Base-by-base conservation (phyloP, 2,888 invertebrate genomes). In the Andrena hattorfiana region DNA sequence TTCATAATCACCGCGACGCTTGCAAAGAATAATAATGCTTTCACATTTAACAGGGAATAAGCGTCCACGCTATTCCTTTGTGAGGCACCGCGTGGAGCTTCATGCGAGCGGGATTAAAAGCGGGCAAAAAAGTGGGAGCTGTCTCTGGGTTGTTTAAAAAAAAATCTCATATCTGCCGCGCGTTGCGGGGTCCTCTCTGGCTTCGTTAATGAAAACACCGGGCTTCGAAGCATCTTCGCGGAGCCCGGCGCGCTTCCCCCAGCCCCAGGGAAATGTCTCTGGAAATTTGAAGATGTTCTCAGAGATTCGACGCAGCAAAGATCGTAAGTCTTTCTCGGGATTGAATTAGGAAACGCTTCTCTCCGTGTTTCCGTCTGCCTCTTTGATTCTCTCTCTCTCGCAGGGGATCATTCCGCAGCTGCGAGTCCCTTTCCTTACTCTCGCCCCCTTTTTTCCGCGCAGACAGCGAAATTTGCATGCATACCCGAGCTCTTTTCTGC, bases 381-480 rank as follows among this genome's bases (percentile, higher is more conserved):
- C 69, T 30, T 35, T n/a, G 69, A 54, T 26, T 68, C 66, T n/a
- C 30, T 54, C 28, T 48, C 30, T 49, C 48, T 49, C 28, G 32
- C 64, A 0, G 16, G 16, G n/a, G 48, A 48, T 64, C 28, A 26
- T 48, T 66, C 48, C 48, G 48, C 66, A 42, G 28, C 48, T 26
- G 23, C 28, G 66, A 28, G 28, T 67, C 63, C 2, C 54, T 30
- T 32, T 75, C 56, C 56, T 59, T 63, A n/a, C 28, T 28, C 35
- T 32, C 23, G 28, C 69, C 20, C 48, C 23, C 30, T 56, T 68
- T 62, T 49, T 30, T 32, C 63, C 28, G 10, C 8, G 30, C 51
- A 16, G 59, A 35, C 77, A 66, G 63, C 56, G 16, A 66, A 74
- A 74, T 82, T 82, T 82, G 23, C 81, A 82, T 74, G 68, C 74